phyloP scores from a whole-genome alignment of 1,140 invertebrate species.

The Caenorhabditis latens region DNA sequence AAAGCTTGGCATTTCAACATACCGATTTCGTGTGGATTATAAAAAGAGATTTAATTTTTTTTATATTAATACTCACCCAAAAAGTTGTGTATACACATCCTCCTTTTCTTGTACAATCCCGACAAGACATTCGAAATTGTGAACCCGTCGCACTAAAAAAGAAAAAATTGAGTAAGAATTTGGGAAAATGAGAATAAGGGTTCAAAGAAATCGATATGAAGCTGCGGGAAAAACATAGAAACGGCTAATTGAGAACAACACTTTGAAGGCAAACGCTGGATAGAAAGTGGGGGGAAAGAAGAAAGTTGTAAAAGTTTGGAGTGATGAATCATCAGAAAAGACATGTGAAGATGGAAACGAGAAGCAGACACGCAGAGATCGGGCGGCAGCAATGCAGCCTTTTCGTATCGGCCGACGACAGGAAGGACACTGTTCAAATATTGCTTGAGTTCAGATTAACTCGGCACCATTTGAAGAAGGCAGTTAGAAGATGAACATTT shows the following conservation, averaged over 20 bases:
- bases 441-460: not conserved
- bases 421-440: constrained; percentile 24
- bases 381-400: constrained; percentile 10
- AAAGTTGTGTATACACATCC: constrained; percentile 50
- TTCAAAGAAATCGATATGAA: constrained; percentile 24
- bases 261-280: not conserved
- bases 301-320: constrained; percentile 42
- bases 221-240: not conserved
- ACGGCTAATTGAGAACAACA: not conserved
- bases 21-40: not conserved
- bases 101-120: constrained; percentile 40
- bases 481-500: too few species aligned
- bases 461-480: not conserved
- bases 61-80: constrained; percentile 3
- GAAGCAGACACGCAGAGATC: constrained; percentile 24
- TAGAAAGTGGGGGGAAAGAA: constrained; percentile 6
- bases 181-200: not conserved
- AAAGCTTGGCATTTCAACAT: not conserved
- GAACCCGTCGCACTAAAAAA: constrained; percentile 33
- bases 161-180: too few species aligned
- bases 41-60: not conserved
- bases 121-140: constrained; percentile 43
- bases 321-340: constrained; percentile 32
- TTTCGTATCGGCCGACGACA: not conserved
- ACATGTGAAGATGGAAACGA: not conserved